Evolutionary conservation across 2,797 vertebrate genomes (phyloP).

Genomic region (Hypotaenidia philippensis): DNA sequence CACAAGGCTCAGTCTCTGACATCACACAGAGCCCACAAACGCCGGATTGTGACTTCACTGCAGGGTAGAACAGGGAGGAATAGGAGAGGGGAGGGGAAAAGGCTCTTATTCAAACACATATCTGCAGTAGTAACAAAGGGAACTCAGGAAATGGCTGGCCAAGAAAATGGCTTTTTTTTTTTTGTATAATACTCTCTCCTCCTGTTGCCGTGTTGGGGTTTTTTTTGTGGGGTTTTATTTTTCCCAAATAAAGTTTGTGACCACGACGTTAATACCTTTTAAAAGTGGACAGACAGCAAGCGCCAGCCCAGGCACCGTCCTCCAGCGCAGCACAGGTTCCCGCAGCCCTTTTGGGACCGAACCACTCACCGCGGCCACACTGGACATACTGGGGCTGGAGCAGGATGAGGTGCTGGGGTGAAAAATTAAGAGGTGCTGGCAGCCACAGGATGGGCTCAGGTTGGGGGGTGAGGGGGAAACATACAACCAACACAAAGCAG

Average conservation of each 20-base stretch:
- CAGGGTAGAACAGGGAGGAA: conserved; percentile 77
- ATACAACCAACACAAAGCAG: too few relatives aligned
- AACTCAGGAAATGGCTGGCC: conserved; percentile 71
- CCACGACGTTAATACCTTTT: neutral
- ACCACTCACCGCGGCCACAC: fast-evolving
- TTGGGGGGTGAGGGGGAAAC: too few relatives aligned
- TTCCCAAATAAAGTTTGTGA: conserved; percentile 22
- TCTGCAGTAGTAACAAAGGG: conserved; percentile 76
- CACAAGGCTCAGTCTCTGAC: conserved; percentile 82
- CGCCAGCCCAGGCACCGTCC: neutral
- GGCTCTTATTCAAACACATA: conserved; percentile 75
- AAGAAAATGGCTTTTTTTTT: neutral
- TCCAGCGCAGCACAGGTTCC: neutral
- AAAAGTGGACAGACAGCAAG: neutral
- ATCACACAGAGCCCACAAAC: conserved; percentile 78
- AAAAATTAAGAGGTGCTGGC: neutral
- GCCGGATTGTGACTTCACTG: conserved; percentile 80
- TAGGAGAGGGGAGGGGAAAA: conserved; percentile 66
- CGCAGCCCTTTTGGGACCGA: neutral
- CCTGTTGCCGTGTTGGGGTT: neutral
- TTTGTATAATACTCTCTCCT: neutral
- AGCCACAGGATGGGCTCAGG: fast-evolving
- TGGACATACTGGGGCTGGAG: neutral
- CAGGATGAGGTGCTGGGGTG: neutral
- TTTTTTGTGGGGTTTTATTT: neutral